Conservation (phyloP, 2,888 invertebrate genomes). For the Temnothorax rugatulus region DNA sequence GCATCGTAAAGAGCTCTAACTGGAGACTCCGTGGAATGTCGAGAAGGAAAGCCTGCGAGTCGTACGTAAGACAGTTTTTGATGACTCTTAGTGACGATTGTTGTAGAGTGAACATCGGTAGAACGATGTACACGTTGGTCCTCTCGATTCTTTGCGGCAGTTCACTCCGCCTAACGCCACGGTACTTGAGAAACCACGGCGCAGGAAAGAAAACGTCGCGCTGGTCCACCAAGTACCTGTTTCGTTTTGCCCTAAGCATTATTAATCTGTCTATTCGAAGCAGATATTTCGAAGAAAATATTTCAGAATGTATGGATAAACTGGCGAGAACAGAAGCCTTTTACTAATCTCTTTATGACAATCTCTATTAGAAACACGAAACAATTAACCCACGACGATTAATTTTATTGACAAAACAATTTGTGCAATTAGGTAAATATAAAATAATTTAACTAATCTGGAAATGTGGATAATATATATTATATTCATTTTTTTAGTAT, state of each 20-base stretch:
- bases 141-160: conserved; percentile 71
- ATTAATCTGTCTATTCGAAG: conserved; percentile 9
- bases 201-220: conserved; percentile 81
- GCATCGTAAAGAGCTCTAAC: conserved; percentile 77
- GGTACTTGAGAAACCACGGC: conserved; percentile 74
- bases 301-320: neutral
- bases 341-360: neutral
- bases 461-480: neutral
- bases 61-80: conserved; percentile 75
- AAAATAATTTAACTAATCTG: conserved; percentile 18
- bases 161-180: conserved; percentile 59
- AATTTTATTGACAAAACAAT: neutral
- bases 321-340: neutral
- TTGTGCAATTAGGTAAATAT: neutral
- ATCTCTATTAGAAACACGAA: neutral
- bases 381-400: neutral
- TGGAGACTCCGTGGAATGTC: conserved; percentile 82
- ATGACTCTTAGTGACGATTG: conserved; percentile 79
- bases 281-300: conserved; percentile 5
- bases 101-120: conserved; percentile 79
- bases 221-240: conserved; percentile 80
- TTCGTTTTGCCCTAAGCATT: conserved; percentile 53
- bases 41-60: conserved; percentile 78
- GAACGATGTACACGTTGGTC: conserved; percentile 76
- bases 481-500: neutral